Evolutionary conservation across 2,797 vertebrate species (phyloP).

Genomic region (Alfaro cultratus): DNA sequence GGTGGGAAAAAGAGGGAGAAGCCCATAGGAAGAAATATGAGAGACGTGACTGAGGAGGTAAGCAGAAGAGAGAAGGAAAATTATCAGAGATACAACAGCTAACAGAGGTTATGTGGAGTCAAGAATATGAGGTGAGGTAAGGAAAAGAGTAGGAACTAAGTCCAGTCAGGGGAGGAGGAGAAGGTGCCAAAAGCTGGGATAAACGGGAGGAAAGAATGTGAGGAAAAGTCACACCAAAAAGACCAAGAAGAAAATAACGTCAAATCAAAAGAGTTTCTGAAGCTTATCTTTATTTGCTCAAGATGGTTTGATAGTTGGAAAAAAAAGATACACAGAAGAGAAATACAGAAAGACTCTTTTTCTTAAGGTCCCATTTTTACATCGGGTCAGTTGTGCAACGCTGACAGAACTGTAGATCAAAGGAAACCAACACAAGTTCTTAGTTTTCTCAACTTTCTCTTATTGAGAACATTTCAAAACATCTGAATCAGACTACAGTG

Average conservation of each 20-base stretch:
- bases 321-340: conserved; percentile 56
- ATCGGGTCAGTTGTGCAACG: conserved; percentile 64
- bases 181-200: conserved; percentile 44
- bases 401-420: conserved; percentile 52
- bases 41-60: conserved; percentile 34
- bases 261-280: conserved; percentile 64
- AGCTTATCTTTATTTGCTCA: conserved; percentile 82
- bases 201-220: conserved; percentile 27
- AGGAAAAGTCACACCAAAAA: conserved; percentile 24
- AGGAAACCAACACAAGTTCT: conserved; percentile 58
- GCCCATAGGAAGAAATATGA: conserved; percentile 17
- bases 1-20: conserved; percentile 9
- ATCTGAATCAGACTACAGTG: conserved; percentile 48
- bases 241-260: conserved; percentile 39
- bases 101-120: neutral
- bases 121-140: conserved; percentile 24
- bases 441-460: conserved; percentile 32
- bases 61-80: conserved; percentile 19
- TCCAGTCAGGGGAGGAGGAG: conserved; percentile 29
- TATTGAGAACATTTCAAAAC: conserved; percentile 57
- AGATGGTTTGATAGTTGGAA: conserved; percentile 66
- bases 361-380: conserved; percentile 45
- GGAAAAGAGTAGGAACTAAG: conserved; percentile 20
- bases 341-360: conserved; percentile 65
- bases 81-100: conserved; percentile 17